Evolutionary conservation across 2,113 vertebrate species (phyloP), one percentile per base, ranked within the genome.

Genomic region (Sphaerodactylus townsendi): DNA sequence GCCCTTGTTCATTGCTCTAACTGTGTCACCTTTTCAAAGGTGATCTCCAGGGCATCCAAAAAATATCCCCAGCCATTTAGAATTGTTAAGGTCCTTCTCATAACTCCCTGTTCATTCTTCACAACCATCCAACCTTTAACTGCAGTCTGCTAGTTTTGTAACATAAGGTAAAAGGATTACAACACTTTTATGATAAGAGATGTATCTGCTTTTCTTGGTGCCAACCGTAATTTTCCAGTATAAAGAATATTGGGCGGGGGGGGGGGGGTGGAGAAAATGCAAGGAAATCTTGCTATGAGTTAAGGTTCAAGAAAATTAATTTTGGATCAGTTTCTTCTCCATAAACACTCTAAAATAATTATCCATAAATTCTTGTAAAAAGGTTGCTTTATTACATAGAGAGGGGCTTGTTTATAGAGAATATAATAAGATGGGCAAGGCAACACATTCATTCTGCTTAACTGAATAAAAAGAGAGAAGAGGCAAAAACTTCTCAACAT

Each of bases 271-370:
- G 82, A 19, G 3, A 86, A 59, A 68, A 62, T 28, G 10, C 10
- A 35, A 50, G 68, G 84, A 87, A 80, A 39, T 25, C 66, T 69
- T 50, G 82, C 41, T 81, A 82, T 74, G 46, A 80, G 17, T 53
- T 84, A 50, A 85, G 76, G 46, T 83, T 87, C 68, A 82, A 48
- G 84, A 44, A 75, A 87, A 90, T 88, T 87, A 87, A 89, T 92
- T 89, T 70, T 86, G 79, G 68, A 87, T 70, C 56, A 73, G n/a
- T 79, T 89, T 92, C 39, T 11, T 85, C 77, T 88, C 81, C 85
- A 86, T 80, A 88, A 91, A 82, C n/a, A 83, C 84, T 84, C 66
- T 80, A 77, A 86, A 84, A 87, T 70, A 86, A 89, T 92, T 84
- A 89, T 65, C 64, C 44, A 77, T 44, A 33, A 1, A 0, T 86